phyloP scores from a whole-genome alignment of 2,113 vertebrate genomes.

The Lophius piscatorius region DNA sequence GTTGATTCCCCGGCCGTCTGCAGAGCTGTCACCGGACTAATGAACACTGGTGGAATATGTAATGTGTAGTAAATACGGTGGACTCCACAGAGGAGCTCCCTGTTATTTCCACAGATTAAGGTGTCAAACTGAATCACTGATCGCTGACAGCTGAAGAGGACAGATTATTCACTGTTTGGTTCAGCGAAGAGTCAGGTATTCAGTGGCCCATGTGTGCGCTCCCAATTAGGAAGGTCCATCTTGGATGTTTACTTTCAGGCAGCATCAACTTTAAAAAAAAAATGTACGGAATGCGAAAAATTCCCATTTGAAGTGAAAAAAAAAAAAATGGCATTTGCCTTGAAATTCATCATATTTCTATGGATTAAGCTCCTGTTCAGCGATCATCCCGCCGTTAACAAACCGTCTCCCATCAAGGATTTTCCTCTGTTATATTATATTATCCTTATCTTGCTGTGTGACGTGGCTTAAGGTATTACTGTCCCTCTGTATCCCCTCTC shows the following conservation, averaged over 20 bases:
- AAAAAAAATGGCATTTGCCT: too few species aligned
- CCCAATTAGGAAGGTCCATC: constrained; percentile 2
- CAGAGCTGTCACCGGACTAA: constrained; percentile 71
- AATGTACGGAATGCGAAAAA: constrained; percentile 33
- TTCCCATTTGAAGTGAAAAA: too few species aligned
- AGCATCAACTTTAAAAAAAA: constrained; percentile 20
- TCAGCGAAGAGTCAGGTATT: constrained; percentile 39
- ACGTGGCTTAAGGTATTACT: too few species aligned
- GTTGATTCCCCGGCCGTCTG: constrained; percentile 69
- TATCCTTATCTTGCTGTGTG: constrained; percentile 35
- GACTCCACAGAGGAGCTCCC: constrained; percentile 57
- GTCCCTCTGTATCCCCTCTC: too few species aligned
- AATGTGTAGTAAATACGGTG: constrained; percentile 77
- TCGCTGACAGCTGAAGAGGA: constrained; percentile 61
- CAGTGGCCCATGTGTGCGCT: constrained; percentile 14
- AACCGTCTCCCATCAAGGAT: constrained; percentile 29
- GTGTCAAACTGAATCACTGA: constrained; percentile 72
- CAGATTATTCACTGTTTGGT: constrained; percentile 59
- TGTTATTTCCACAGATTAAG: constrained; percentile 74
- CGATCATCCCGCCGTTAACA: constrained; percentile 17
- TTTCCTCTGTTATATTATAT: constrained; percentile 26
- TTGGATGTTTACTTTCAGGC: constrained; percentile 29
- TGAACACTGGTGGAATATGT: constrained; percentile 70
- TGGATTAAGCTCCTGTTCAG: constrained; percentile 22
- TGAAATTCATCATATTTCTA: too few species aligned